These are phyloP conservation scores for Spilogale gracilis DNA, from an alignment of 2,113 vertebrate genomes.

Conservation along the genomic window DNA sequence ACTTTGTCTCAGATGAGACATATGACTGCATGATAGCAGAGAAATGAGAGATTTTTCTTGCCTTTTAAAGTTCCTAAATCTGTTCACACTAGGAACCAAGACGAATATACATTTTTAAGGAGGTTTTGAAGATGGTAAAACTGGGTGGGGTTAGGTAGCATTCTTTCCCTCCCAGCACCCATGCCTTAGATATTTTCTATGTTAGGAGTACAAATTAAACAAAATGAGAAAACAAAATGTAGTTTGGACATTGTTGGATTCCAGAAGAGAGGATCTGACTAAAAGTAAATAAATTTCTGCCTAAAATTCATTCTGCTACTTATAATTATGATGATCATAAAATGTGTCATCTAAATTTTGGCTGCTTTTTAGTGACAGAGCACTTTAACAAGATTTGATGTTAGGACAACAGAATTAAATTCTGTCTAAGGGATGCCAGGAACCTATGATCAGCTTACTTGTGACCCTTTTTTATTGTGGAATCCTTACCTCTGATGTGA, in stretches of 20 bases:
- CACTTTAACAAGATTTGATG: not conserved
- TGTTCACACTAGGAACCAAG: not conserved
- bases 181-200: not conserved
- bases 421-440: not conserved
- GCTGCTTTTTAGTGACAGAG: not conserved
- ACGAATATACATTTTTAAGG: not conserved
- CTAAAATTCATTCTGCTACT: not conserved
- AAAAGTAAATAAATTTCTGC: not conserved
- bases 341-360: not conserved
- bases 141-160: not conserved
- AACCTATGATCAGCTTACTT: not conserved
- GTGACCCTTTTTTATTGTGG: not conserved
- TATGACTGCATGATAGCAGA: not conserved
- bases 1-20: not conserved
- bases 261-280: not conserved
- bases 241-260: not conserved
- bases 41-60: not conserved
- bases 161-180: not conserved
- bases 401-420: not conserved
- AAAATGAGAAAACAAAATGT: not conserved
- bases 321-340: not conserved
- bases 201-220: fast-evolving
- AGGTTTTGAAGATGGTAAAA: not conserved
- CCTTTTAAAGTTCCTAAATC: not conserved
- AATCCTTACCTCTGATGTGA: not conserved